Base-by-base conservation (phyloP, 2,797 vertebrate genomes). In the Spheniscus humboldti region DNA sequence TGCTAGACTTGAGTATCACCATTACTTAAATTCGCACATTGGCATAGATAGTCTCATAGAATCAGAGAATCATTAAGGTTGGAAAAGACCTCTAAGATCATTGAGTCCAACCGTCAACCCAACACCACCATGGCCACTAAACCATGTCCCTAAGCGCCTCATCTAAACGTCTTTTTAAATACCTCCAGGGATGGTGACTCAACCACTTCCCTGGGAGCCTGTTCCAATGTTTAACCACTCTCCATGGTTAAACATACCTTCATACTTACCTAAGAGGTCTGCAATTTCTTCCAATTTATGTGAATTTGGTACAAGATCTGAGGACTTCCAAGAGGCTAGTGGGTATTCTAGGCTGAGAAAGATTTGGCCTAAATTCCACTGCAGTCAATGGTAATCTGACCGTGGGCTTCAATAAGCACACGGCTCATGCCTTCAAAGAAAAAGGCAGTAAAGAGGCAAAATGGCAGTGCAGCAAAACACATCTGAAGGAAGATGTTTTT, bases 11-110 rank as follows among this genome's bases (percentile, higher is more conserved):
- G 27, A 87, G 2, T 31, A 31, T 78, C 30, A 27, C 17, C 1
- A 0, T 22, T 74, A 20, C 35, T 87, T 76, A 77, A 31, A 50
- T 67, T 82, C 11, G 3, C 24, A 43, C 3, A 0, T 18, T 14
- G 25, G 3, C 13, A 14, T 6, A 35, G 56, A 6, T 41, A 56
- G 6, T 69, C 37, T 41, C 39, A 41, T 41, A 41, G 39, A 41
- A 39, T 39, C 39, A 39, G 12, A 39, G 39, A 41, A 41, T 41
- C 39, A 14, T 41, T 41, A 41, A 41, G 39, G 39, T 41, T 41
- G 39, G 39, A 41, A 41, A 41, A 41, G 39, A 41, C 39, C 39
- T 41, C 39, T 41, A 41, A 41, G 39, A 41, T 41, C 39, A 41
- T 41, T 7, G 39, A 41, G 39, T 41, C 39, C 39, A 41, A 41